These are phyloP conservation scores for Poecilia latipinna DNA, from an alignment of 2,113 vertebrate species.

Conservation along the genomic window DNA sequence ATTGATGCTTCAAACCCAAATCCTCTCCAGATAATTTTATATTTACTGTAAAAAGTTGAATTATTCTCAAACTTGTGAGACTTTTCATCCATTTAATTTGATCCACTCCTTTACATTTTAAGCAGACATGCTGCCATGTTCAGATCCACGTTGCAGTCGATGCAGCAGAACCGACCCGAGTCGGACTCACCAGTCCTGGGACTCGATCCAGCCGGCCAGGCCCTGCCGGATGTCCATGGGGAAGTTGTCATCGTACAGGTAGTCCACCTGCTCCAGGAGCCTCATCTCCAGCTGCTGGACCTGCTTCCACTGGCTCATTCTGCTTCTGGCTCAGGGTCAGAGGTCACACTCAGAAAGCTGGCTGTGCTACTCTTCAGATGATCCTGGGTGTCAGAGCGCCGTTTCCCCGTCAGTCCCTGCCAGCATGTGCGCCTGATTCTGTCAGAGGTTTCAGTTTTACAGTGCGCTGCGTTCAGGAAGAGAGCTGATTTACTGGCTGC, in stretches of 20 bases:
- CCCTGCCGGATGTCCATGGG: constrained; percentile 96
- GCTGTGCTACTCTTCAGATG: not conserved
- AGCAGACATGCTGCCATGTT: no score
- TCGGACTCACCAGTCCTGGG: constrained; percentile 90
- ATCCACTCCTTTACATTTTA: no score
- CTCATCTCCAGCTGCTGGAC: constrained; percentile 94
- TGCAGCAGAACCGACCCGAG: not conserved
- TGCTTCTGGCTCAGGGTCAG: constrained; percentile 42
- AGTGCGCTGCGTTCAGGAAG: constrained; percentile 34
- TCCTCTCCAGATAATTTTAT: no score
- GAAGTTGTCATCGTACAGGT: constrained; percentile 96
- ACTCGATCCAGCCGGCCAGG: constrained; percentile 93
- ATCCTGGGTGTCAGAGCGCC: constrained; percentile 31
- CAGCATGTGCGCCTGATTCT: constrained; percentile 43
- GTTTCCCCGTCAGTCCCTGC: not conserved
- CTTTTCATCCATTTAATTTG: no score
- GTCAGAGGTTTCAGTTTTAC: constrained; percentile 49
- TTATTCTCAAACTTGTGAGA: no score
- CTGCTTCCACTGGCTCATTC: constrained; percentile 97
- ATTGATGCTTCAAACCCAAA: no score
- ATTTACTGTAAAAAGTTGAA: no score
- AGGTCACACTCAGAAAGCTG: not conserved
- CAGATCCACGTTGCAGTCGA: no score
- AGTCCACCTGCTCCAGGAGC: constrained; percentile 95
- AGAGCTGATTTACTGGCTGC: not conserved